Evolutionary conservation across 2,797 vertebrate species (phyloP).

Genomic region (Pseudocheirus occidentalis): DNA sequence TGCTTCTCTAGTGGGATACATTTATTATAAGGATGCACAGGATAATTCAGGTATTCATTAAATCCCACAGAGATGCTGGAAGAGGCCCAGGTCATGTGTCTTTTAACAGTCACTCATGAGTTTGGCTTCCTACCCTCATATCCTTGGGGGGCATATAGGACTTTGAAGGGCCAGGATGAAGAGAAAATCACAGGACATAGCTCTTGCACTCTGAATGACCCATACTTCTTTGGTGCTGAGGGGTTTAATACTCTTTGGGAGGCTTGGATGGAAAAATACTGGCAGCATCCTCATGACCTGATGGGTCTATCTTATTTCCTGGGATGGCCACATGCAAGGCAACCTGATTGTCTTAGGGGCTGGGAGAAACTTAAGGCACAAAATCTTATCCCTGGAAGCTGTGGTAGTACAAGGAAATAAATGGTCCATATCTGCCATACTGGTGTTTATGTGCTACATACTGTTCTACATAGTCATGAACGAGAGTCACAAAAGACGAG

Average conservation of each 20-base stretch:
- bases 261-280: background rate
- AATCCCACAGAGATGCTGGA: background rate
- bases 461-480: background rate
- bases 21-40: background rate
- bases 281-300: background rate
- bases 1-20: background rate
- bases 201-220: background rate
- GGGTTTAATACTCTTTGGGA: background rate
- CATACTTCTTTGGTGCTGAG: background rate
- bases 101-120: background rate
- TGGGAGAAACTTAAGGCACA: background rate
- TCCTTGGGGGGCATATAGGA: background rate
- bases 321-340: background rate
- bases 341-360: background rate
- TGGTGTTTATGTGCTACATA: background rate
- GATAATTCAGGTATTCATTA: background rate
- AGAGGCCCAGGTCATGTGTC: constrained; percentile 33
- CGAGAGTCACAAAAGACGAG: background rate
- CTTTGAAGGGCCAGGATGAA: background rate
- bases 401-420: background rate
- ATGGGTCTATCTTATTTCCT: background rate
- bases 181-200: background rate
- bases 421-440: background rate
- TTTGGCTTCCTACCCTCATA: background rate
- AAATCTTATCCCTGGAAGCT: background rate